Base-by-base conservation (phyloP, 2,888 invertebrate species). In the Euzophera pinguis region DNA sequence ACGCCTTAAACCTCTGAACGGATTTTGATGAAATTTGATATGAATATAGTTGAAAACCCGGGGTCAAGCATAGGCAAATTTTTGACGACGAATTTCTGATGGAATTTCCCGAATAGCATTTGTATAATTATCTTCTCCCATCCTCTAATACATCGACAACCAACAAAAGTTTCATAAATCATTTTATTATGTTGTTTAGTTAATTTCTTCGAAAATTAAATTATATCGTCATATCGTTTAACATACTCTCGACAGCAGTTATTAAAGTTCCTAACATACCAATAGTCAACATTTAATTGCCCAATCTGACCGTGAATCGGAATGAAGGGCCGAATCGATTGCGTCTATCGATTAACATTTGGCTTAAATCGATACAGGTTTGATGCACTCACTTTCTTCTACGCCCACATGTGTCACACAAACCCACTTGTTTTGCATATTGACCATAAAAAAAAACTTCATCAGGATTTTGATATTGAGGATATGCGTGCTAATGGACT, bases 351-450 rank as follows among this genome's bases (percentile, higher is more conserved):
- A 42, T 42, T 22, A 42, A 42, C 29, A 45, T 32, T 29, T 8
- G 13, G 29, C 8, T 29, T 32, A 43, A 12, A 9, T 45, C 43
- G 43, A 14, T 45, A 32, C 43, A 45, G 43, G 43, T 45, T 45
- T 45, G 43, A 45, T 45, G 43, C 43, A 32, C 12, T 45, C 29
- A 45, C 43, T 45, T 45, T 45, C 43, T 45, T 45, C 10, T 14
- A 13, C 29, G 43, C 43, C 43, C 43, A 45, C 43, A 6, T 3
- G 43, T 29, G 43, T 45, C 13, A 45, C 13, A 42, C 43, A 29
- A 32, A 45, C 43, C 43, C 13, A 45, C 43, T 29, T 43, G 29
- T 9, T 32, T 42, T 42, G 42, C 42, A 42, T 42, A 9, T 35
- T 12, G 1, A 35, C 16, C 3, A 17, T 16, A 39, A 39, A 39